Evolutionary conservation across 2,888 invertebrate genomes (phyloP).

Genomic region (Galeruca laticollis): DNA sequence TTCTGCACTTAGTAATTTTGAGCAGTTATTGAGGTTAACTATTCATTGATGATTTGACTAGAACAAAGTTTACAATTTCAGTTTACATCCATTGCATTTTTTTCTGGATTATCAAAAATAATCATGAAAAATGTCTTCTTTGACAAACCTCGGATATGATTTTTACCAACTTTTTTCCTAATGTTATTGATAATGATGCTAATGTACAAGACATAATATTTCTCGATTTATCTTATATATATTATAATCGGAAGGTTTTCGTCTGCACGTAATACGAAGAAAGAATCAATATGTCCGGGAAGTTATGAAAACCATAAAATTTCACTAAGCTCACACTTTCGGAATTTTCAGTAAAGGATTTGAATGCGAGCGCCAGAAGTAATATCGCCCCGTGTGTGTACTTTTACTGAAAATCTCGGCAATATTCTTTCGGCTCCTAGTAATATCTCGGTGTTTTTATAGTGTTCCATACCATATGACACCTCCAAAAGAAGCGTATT

Average conservation of each 20-base stretch:
- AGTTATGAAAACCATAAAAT: constrained; percentile 46
- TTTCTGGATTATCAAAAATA: too few species aligned
- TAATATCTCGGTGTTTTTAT: constrained; percentile 61
- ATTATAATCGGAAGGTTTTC: background rate
- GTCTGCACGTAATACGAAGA: background rate
- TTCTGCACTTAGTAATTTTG: too few species aligned
- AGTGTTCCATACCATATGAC: constrained; percentile 57
- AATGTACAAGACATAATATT: too few species aligned
- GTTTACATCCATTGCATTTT: too few species aligned
- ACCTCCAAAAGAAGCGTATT: constrained; percentile 28
- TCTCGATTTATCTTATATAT: too few species aligned
- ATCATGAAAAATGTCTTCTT: too few species aligned
- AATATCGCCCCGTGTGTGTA: constrained; percentile 60
- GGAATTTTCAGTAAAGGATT: constrained; percentile 50
- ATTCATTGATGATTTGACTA: too few species aligned
- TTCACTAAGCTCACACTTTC: constrained; percentile 47
- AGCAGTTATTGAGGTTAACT: too few species aligned
- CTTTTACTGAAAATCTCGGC: constrained; percentile 59
- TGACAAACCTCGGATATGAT: too few species aligned
- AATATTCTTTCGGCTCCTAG: constrained; percentile 56
- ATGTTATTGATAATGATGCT: too few species aligned
- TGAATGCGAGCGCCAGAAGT: constrained; percentile 56
- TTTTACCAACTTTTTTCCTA: too few species aligned
- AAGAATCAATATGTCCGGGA: constrained; percentile 27
- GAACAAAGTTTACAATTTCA: too few species aligned